Evolutionary conservation across 2,113 vertebrate species (phyloP).

Genomic region (Cephalophus harveyi): DNA sequence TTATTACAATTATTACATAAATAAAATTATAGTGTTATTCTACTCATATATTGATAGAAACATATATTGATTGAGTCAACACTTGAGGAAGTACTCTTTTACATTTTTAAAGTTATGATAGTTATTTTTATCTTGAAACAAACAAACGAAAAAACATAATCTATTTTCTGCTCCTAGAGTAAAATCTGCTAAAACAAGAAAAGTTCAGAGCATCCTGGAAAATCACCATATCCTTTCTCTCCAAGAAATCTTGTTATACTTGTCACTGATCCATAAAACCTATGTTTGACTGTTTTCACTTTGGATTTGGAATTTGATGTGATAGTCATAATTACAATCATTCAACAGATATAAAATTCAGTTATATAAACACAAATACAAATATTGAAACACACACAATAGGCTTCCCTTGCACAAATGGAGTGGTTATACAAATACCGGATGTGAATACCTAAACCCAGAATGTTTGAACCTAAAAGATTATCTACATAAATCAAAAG

Average conservation of each 20-base stretch:
- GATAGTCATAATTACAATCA: background rate
- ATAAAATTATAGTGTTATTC: background rate
- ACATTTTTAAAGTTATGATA: background rate
- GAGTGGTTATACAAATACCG: background rate
- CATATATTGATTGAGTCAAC: background rate
- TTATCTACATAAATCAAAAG: slow-evolving; percentile 2
- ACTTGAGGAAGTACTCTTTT: background rate
- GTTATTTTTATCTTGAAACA: slow-evolving; percentile 15
- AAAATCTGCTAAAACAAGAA: background rate
- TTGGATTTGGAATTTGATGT: background rate
- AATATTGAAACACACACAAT: background rate
- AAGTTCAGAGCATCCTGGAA: background rate
- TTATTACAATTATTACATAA: background rate
- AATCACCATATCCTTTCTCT: background rate
- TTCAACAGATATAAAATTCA: background rate
- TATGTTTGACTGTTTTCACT: background rate
- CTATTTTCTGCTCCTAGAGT: background rate
- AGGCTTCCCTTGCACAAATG: background rate
- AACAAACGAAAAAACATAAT: background rate
- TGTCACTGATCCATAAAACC: background rate
- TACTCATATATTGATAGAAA: background rate
- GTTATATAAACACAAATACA: background rate
- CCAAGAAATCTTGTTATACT: background rate
- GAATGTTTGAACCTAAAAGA: background rate
- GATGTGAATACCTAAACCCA: background rate